Evolutionary conservation across 2,888 invertebrate genomes (phyloP).

Genomic region (Sarcophaga subvicina): DNA sequence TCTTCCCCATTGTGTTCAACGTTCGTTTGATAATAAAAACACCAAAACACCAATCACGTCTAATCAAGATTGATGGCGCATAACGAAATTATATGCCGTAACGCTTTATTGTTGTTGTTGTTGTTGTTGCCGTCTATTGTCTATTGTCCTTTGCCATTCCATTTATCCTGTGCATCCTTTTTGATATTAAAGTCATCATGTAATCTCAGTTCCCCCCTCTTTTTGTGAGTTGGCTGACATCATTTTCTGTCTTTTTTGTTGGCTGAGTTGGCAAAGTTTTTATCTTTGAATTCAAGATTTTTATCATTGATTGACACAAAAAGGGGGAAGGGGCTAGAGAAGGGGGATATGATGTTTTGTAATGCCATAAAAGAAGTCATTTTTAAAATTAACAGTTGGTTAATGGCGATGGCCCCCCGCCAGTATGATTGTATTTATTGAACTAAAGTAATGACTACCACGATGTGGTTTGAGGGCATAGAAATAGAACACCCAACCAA

Average conservation of each 20-base stretch:
- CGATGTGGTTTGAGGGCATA: conserved; percentile 29
- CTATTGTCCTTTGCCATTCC: background rate
- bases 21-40: conserved; percentile 45
- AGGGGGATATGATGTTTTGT: background rate
- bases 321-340: background rate
- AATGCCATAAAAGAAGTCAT: conserved; percentile 57
- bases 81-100: conserved; percentile 77
- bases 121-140: background rate
- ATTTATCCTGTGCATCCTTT: conserved; percentile 21
- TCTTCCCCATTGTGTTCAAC: conserved; percentile 6
- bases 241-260: conserved; percentile 30
- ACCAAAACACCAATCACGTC: conserved; percentile 80
- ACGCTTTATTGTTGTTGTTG: conserved; percentile 53
- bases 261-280: conserved; percentile 24
- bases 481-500: conserved; percentile 54
- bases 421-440: conserved; percentile 43
- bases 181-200: conserved; percentile 33
- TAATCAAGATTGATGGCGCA: conserved; percentile 82
- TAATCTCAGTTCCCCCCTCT: conserved; percentile 56
- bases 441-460: conserved; percentile 30
- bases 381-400: conserved; percentile 58
- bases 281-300: conserved; percentile 8
- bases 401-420: conserved; percentile 15
- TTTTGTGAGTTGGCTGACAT: conserved; percentile 31
- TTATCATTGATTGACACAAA: background rate